These are phyloP conservation scores for Temnothorax ravouxi DNA, from an alignment of 2,888 invertebrate species.

Conservation along the genomic window DNA sequence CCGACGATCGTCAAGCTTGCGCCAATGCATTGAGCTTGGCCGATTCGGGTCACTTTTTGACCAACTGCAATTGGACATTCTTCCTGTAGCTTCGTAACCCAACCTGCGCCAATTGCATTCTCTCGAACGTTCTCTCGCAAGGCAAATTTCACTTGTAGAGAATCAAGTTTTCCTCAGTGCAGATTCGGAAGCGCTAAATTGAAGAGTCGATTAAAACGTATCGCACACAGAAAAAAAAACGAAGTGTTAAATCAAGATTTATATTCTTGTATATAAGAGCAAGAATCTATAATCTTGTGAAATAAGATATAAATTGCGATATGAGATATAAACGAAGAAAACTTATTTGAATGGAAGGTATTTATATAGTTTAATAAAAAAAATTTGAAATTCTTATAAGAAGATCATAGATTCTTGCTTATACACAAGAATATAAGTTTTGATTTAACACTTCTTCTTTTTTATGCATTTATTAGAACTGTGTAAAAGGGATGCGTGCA, in stretches of 20 bases:
- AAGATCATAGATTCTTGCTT: no score
- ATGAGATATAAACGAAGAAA: no score
- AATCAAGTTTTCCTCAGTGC: slow-evolving; percentile 25
- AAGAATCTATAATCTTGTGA: no score
- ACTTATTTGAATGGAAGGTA: no score
- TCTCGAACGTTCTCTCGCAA: slow-evolving; percentile 17
- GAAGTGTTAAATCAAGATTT: no score
- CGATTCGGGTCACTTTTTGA: slow-evolving; percentile 52
- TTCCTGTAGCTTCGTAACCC: slow-evolving; percentile 8
- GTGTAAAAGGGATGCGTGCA: background rate
- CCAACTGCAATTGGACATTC: slow-evolving; percentile 45
- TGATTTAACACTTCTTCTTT: no score
- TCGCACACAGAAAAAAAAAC: no score
- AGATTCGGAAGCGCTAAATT: background rate
- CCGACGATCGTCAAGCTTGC: slow-evolving; percentile 32
- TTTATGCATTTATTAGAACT: background rate
- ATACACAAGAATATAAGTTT: no score
- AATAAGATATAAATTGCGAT: no score
- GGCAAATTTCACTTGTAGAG: background rate
- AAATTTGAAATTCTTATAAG: no score
- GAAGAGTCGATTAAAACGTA: background rate
- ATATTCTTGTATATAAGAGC: no score
- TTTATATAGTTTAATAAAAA: no score
- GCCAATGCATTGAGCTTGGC: slow-evolving; percentile 11
- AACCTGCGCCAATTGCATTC: slow-evolving; percentile 20